phyloP scores from a whole-genome alignment of 2,888 invertebrate genomes.

The Drosophila testacea region DNA sequence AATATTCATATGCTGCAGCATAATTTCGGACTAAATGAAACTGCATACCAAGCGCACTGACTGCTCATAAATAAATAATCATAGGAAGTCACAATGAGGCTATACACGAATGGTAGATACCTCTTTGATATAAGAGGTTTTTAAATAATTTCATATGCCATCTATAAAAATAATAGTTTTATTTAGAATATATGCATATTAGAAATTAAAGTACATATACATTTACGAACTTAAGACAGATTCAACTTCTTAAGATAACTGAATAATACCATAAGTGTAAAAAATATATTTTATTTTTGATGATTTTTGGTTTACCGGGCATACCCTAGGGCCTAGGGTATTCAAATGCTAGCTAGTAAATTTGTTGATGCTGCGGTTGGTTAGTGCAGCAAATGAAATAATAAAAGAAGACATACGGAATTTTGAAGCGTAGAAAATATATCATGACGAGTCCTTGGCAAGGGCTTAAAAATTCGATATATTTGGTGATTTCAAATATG shows the following conservation, averaged over 20 bases:
- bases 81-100: not conserved
- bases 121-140: not conserved
- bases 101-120: slow-evolving; percentile 9
- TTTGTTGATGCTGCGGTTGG: slow-evolving; percentile 10
- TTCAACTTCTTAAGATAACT: no score
- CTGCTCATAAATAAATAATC: slow-evolving; percentile 49
- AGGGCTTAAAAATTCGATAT: not conserved
- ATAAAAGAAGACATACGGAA: not conserved
- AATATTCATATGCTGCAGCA: slow-evolving; percentile 58
- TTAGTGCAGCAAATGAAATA: not conserved
- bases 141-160: no score
- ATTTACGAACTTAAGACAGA: no score
- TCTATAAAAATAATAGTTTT: no score
- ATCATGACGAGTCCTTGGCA: not conserved
- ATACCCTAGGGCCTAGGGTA: not conserved
- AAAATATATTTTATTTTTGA: not conserved
- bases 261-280: no score
- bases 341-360: slow-evolving; percentile 6
- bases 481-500: not conserved
- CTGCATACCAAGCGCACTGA: slow-evolving; percentile 29
- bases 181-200: no score
- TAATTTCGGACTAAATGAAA: slow-evolving; percentile 47
- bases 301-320: not conserved
- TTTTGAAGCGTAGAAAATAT: not conserved
- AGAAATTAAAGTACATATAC: no score